Conservation (phyloP, 2,113 vertebrate species). For the Salminus brasiliensis region DNA sequence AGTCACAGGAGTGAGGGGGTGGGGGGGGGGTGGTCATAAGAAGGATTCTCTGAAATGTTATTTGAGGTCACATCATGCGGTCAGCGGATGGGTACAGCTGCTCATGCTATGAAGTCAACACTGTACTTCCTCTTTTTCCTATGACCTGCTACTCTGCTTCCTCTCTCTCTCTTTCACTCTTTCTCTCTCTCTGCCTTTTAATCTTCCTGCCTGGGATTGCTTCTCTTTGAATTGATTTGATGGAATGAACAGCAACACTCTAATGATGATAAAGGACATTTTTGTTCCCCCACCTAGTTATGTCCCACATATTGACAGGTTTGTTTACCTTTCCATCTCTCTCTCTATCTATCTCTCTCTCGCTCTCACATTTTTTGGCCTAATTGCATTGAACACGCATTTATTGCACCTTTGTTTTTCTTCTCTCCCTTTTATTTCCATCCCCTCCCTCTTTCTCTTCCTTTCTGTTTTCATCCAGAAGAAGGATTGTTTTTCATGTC, state of each 20-base stretch:
- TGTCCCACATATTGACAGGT: no score
- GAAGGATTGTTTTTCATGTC: not conserved
- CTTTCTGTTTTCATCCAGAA: not conserved
- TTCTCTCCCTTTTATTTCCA: not conserved
- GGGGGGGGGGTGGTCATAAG: not conserved
- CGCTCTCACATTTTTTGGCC: no score
- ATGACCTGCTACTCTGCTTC: constrained; percentile 36
- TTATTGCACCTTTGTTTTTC: no score
- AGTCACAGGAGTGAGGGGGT: not conserved
- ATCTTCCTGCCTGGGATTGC: no score
- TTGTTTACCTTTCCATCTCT: not conserved
- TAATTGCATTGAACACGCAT: no score
- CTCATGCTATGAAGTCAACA: not conserved
- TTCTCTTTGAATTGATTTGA: no score
- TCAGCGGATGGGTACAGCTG: constrained; percentile 11
- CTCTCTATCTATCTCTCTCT: not conserved
- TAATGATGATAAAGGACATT: no score
- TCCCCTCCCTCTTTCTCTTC: no score
- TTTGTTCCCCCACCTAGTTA: no score
- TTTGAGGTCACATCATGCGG: constrained; percentile 27
- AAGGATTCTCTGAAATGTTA: not conserved
- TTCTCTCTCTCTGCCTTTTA: not conserved
- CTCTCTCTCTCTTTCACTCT: not conserved
- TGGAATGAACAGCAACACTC: no score
- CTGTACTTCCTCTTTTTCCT: constrained; percentile 35